A percentile compares a stretch with the other conserved stretches of the same genome.
Evolutionary conservation across 2,797 vertebrate species (phyloP).

Genomic region (Silurus aristotelis): DNA sequence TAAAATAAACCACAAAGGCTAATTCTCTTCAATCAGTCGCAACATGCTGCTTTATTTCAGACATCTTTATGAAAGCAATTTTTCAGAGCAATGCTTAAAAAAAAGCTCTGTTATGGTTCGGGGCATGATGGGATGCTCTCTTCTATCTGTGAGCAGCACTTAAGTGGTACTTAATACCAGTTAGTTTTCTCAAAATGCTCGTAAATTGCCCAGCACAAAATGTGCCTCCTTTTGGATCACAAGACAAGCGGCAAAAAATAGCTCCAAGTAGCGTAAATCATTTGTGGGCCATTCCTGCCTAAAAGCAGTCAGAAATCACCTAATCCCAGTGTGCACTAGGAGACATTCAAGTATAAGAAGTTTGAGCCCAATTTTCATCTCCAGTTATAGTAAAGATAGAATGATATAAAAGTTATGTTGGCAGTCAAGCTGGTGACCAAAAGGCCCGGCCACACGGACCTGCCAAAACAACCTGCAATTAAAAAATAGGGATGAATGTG

Average conservation of each 20-base stretch:
- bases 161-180: not conserved
- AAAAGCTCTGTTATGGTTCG: slow-evolving; percentile 6
- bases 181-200: slow-evolving; percentile 12
- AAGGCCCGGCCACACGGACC: slow-evolving; percentile 74
- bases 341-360: not conserved
- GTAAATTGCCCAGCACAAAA: not conserved
- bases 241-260: slow-evolving; percentile 35
- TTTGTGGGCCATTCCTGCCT: slow-evolving; percentile 15
- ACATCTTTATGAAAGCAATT: slow-evolving; percentile 13
- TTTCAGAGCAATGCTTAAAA: slow-evolving; percentile 30
- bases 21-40: slow-evolving; percentile 22
- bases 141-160: slow-evolving; percentile 3
- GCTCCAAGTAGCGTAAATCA: slow-evolving; percentile 12
- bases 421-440: slow-evolving; percentile 82
- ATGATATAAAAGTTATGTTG: slow-evolving; percentile 81
- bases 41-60: slow-evolving; percentile 46
- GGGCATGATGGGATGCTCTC: not conserved
- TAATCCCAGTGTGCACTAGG: slow-evolving; percentile 28
- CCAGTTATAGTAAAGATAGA: slow-evolving; percentile 84
- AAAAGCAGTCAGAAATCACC: slow-evolving; percentile 17
- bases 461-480: slow-evolving; percentile 71
- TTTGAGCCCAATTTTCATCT: slow-evolving; percentile 58
- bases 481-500: not conserved
- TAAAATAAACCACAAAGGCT: slow-evolving; percentile 9
- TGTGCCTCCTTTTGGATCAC: slow-evolving; percentile 1